phyloP scores from a whole-genome alignment of 2,888 invertebrate genomes.

The Drosophila picticornis region DNA sequence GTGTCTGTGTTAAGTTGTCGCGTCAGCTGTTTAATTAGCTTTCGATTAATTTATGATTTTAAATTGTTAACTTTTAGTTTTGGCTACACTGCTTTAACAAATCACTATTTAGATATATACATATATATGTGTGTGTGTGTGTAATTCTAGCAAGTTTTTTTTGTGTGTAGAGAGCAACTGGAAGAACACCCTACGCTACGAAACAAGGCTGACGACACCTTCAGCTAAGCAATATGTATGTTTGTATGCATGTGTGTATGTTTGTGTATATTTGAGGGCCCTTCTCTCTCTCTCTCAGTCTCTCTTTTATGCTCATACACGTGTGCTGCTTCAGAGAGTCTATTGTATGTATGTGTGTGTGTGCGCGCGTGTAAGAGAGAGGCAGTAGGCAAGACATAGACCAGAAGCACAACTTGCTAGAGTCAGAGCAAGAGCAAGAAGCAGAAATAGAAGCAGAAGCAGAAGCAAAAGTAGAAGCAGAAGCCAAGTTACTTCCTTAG shows the following conservation, averaged over 20 bases:
- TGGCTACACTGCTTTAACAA: not conserved
- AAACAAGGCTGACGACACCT: constrained; percentile 54
- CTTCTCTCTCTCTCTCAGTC: constrained; percentile 8
- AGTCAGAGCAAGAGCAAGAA: constrained; percentile 18
- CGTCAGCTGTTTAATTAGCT: constrained; percentile 79
- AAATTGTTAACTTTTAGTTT: constrained; percentile 27
- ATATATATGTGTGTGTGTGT: not conserved
- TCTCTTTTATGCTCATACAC: constrained; percentile 20
- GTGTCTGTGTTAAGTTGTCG: constrained; percentile 39
- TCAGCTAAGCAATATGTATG: constrained; percentile 10
- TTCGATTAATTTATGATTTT: constrained; percentile 64
- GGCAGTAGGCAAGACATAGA: constrained; percentile 54
- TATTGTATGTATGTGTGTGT: constrained; percentile 21
- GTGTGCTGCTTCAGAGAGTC: constrained; percentile 20
- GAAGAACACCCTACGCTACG: constrained; percentile 16
- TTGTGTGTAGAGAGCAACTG: constrained; percentile 10
- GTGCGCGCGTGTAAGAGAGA: constrained; percentile 35
- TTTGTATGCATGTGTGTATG: not conserved
- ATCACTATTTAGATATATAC: not conserved
- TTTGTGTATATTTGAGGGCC: constrained; percentile 12
- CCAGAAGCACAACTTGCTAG: constrained; percentile 44
- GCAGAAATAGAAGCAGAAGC: constrained; percentile 9
- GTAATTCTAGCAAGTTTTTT: not conserved
- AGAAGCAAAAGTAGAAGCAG: constrained; percentile 20
- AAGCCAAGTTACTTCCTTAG: constrained; percentile 57